phyloP scores from a whole-genome alignment of 2,113 vertebrate species.

The Mixornis gularis region DNA sequence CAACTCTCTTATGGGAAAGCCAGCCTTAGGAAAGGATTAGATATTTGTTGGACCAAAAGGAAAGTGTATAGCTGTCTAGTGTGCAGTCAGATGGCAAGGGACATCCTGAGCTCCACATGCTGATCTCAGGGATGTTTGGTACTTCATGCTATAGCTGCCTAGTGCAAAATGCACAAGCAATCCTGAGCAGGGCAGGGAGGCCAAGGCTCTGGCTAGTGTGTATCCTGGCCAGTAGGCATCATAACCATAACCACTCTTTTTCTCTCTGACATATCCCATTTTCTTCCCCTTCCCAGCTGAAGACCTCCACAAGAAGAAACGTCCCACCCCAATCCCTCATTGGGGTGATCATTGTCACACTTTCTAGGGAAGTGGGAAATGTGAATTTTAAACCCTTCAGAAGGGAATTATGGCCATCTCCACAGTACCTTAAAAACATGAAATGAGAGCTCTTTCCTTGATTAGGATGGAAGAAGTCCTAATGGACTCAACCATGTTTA shows the following conservation, averaged over 20 bases:
- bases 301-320: background rate
- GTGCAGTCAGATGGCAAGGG: background rate
- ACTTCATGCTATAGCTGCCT: background rate
- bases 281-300: background rate
- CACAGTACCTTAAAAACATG: background rate
- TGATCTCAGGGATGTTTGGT: background rate
- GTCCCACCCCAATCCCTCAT: background rate
- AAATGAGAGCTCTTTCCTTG: background rate
- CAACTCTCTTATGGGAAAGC: background rate
- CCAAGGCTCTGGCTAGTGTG: background rate
- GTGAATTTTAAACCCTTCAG: background rate
- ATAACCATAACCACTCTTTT: background rate
- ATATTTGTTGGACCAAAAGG: background rate
- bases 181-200: background rate
- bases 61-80: background rate
- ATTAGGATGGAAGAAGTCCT: background rate
- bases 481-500: background rate
- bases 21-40: background rate
- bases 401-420: background rate
- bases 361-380: background rate
- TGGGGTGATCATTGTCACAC: background rate
- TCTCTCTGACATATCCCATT: background rate
- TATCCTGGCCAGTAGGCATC: background rate
- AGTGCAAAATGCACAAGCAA: background rate
- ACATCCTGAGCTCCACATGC: background rate